A percentile compares a stretch with the other conserved stretches of the same genome.
Conservation (phyloP, 1,140 invertebrate species). For the Drosophila arawakana region DNA sequence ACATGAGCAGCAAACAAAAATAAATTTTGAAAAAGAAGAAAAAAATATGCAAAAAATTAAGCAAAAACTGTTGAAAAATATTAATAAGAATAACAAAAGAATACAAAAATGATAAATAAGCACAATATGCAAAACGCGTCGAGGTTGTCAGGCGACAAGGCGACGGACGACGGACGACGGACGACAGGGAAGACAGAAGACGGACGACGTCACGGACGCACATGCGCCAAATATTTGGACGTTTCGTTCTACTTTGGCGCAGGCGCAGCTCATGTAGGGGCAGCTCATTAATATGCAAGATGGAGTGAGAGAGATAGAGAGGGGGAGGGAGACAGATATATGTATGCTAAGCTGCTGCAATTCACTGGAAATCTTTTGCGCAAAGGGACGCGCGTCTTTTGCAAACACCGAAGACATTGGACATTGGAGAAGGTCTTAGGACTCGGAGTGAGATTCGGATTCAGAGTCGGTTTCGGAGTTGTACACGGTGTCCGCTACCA, state of each 20-base stretch:
- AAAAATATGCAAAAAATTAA: slow-evolving; percentile 8
- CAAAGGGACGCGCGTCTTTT: slow-evolving; percentile 47
- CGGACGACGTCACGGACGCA: slow-evolving; percentile 39
- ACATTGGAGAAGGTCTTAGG: background rate
- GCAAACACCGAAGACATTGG: slow-evolving; percentile 6
- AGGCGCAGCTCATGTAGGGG: slow-evolving; percentile 22
- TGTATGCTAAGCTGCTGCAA: slow-evolving; percentile 28
- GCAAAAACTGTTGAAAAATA: slow-evolving; percentile 35
- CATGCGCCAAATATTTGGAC: slow-evolving; percentile 75
- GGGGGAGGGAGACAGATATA: background rate
- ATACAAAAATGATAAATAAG: background rate
- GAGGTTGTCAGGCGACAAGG: slow-evolving; percentile 22
- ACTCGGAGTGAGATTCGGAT: background rate
- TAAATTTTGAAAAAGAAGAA: slow-evolving; percentile 4
- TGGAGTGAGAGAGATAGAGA: background rate
- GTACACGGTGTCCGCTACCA: background rate
- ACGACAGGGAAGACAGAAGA: too few relatives aligned
- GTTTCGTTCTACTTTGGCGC: slow-evolving; percentile 70
- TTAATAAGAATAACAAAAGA: slow-evolving; percentile 24
- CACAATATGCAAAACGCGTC: slow-evolving; percentile 54
- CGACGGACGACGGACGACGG: background rate
- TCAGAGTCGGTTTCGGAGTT: background rate
- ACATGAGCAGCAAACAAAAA: slow-evolving; percentile 23
- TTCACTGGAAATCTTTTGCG: slow-evolving; percentile 53
- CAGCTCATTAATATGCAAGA: slow-evolving; percentile 54